Evolutionary conservation across 2,113 vertebrate genomes (phyloP).

Genomic region (Lucifuga dentata): DNA sequence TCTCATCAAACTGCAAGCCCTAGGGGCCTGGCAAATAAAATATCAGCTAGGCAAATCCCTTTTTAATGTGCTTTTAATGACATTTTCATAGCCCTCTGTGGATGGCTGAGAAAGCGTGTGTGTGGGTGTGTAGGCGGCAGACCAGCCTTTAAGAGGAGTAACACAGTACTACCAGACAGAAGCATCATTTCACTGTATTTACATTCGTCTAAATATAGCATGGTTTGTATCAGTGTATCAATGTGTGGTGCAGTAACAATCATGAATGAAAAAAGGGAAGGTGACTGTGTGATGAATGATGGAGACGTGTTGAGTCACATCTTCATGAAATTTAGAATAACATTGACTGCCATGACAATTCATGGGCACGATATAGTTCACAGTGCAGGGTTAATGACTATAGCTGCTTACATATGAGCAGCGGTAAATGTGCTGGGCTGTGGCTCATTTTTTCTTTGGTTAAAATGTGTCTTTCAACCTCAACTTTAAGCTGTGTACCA

Average conservation of each 20-base stretch:
- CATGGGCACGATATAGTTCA: no score
- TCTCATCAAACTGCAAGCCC: constrained; percentile 33
- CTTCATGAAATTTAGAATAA: no score
- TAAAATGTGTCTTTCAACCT: no score
- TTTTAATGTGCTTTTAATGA: constrained; percentile 64
- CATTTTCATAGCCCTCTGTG: constrained; percentile 32
- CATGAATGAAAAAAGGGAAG: constrained; percentile 35
- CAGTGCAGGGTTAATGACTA: no score
- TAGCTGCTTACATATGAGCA: no score
- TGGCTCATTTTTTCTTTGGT: no score
- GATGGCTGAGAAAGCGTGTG: constrained; percentile 26
- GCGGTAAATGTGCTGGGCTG: no score
- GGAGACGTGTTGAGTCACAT: no score
- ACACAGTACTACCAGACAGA: background rate
- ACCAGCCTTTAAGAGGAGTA: background rate
- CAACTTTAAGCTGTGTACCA: no score
- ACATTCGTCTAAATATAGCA: constrained; percentile 25
- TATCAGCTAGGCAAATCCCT: constrained; percentile 34
- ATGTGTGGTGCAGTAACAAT: background rate
- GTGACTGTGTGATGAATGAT: constrained; percentile 15
- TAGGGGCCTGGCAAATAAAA: constrained; percentile 37
- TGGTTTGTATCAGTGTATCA: background rate
- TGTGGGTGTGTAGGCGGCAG: constrained; percentile 30
- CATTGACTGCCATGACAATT: no score
- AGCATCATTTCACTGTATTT: constrained; percentile 24